A percentile compares a stretch with the other conserved stretches of the same genome.
These are phyloP conservation scores for Drosophila anomalipes DNA, from an alignment of 2,888 invertebrate species.

Conservation along the genomic window DNA sequence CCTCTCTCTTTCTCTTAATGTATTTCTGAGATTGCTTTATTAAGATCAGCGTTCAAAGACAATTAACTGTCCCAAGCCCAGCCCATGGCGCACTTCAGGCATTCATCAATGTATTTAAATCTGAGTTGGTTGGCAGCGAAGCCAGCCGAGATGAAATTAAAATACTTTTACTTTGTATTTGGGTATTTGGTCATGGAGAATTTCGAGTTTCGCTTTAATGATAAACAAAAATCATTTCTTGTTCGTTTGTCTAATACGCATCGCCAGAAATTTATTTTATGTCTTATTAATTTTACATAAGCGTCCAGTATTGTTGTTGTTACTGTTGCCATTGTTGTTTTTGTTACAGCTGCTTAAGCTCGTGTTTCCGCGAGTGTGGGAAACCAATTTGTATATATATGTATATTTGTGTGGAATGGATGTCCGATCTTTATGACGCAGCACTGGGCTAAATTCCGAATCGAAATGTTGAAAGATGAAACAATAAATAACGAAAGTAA, in stretches of 20 bases:
- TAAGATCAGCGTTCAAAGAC: conserved; percentile 1
- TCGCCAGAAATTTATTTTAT: conserved; percentile 59
- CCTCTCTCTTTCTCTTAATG: neutral
- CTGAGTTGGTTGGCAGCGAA: conserved; percentile 1
- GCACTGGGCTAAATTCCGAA: conserved; percentile 5
- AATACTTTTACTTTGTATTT: conserved; percentile 55
- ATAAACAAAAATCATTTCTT: conserved; percentile 49
- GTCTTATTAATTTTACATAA: conserved; percentile 69
- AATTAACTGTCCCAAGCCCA: conserved; percentile 12
- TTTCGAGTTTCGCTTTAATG: conserved; percentile 59
- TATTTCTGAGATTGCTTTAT: neutral
- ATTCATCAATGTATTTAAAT: conserved; percentile 11
- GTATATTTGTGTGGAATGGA: conserved; percentile 6
- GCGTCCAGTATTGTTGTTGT: conserved; percentile 15
- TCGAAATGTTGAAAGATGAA: conserved; percentile 33
- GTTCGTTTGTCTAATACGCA: conserved; percentile 54
- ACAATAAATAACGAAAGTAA: conserved; percentile 54
- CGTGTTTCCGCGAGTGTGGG: conserved; percentile 24
- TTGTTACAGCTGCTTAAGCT: conserved; percentile 3
- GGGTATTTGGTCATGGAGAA: conserved; percentile 15
- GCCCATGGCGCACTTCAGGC: conserved; percentile 3
- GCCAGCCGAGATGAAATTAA: neutral
- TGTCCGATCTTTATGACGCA: conserved; percentile 13
- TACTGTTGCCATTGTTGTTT: neutral
- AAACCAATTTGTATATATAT: conserved; percentile 11